A percentile compares a stretch with the other conserved stretches of the same genome.
Evolutionary conservation across 2,113 vertebrate genomes (phyloP).

Genomic region (Gobiocypris rarus): DNA sequence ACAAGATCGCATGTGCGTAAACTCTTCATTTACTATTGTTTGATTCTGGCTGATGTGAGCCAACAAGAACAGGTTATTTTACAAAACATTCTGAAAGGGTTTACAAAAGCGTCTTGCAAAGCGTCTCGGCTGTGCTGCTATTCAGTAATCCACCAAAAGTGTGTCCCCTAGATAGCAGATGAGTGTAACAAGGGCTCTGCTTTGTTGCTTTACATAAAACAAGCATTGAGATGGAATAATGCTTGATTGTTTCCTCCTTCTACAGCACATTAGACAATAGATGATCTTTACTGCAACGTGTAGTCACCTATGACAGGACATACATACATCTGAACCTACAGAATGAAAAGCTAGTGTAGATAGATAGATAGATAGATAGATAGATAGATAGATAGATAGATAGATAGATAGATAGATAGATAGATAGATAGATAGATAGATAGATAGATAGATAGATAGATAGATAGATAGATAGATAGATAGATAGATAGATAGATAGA

Average conservation of each 20-base stretch:
- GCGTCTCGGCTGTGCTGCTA: constrained; percentile 75
- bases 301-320: constrained; percentile 61
- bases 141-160: constrained; percentile 84
- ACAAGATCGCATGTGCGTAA: background rate
- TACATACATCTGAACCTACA: constrained; percentile 45
- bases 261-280: constrained; percentile 75
- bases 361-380: too few relatives aligned
- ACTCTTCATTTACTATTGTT: background rate
- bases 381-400: too few relatives aligned
- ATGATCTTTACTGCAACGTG: constrained; percentile 68
- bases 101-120: constrained; percentile 59
- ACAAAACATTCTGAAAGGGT: constrained; percentile 76
- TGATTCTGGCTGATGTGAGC: background rate
- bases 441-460: too few relatives aligned
- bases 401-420: too few relatives aligned
- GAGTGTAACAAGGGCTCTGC: constrained; percentile 82
- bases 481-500: too few relatives aligned
- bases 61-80: background rate
- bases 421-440: too few relatives aligned
- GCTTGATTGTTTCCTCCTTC: constrained; percentile 88
- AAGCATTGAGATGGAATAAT: constrained; percentile 84
- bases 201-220: constrained; percentile 87
- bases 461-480: too few relatives aligned
- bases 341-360: background rate
- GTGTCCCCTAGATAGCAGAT: constrained; percentile 82